Percentiles rank a stretch among this genome's conserved stretches.
Evolutionary conservation across 2,888 invertebrate species (phyloP).

Genomic region (Gerosis bhagava): DNA sequence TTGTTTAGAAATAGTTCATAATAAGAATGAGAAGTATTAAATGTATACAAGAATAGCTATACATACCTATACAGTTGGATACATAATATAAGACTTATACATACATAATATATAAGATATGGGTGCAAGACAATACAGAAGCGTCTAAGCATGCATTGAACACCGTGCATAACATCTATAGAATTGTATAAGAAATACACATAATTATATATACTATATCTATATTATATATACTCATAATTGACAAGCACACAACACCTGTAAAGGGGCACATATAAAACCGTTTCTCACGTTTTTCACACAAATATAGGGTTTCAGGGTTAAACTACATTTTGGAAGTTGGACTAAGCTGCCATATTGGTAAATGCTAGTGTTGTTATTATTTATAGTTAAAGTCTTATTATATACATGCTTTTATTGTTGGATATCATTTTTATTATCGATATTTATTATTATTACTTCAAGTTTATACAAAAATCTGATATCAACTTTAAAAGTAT

Average conservation of each 20-base stretch:
- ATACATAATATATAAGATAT: no score
- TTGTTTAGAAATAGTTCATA: not conserved
- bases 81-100: constrained; percentile 1
- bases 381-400: constrained; percentile 57
- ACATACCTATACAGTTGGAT: constrained; percentile 2
- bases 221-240: no score
- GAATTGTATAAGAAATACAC: not conserved
- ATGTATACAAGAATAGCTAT: not conserved
- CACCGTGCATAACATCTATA: constrained; percentile 15
- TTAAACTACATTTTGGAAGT: constrained; percentile 52
- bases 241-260: constrained; percentile 23
- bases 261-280: constrained; percentile 31
- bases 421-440: no score
- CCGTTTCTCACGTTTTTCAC: constrained; percentile 41
- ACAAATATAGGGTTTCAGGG: constrained; percentile 49
- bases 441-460: no score
- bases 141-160: constrained; percentile 21
- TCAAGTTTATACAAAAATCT: no score
- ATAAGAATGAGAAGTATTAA: no score
- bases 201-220: constrained; percentile 24
- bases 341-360: constrained; percentile 77
- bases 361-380: constrained; percentile 75
- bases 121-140: constrained; percentile 17
- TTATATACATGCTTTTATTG: constrained; percentile 66
- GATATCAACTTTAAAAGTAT: constrained; percentile 67